These are phyloP conservation scores for Linnaemya tessellans DNA, from an alignment of 2,888 invertebrate species.

Conservation along the genomic window DNA sequence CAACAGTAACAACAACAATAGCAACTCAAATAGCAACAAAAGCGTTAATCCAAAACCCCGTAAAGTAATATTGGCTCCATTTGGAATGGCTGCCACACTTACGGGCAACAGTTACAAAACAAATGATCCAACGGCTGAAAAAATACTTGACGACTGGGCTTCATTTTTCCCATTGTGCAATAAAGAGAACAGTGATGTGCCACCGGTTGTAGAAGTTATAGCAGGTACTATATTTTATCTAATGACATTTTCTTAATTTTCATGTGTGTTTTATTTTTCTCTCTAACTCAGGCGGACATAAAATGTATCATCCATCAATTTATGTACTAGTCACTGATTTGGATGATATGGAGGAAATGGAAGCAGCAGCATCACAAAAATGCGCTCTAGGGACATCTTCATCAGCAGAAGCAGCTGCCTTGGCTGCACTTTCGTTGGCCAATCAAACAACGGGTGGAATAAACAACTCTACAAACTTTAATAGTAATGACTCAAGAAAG, in stretches of 20 bases:
- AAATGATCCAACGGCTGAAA: constrained; percentile 88
- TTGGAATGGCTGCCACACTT: constrained; percentile 95
- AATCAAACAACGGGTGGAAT: constrained; percentile 43
- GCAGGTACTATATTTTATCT: constrained; percentile 76
- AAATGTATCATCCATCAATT: constrained; percentile 97
- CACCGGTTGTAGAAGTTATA: constrained; percentile 85
- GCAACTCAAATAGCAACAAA: constrained; percentile 55
- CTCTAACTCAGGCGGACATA: constrained; percentile 88
- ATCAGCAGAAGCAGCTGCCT: constrained; percentile 71
- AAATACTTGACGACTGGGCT: constrained; percentile 96
- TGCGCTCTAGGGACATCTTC: constrained; percentile 74
- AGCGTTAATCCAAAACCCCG: constrained; percentile 77
- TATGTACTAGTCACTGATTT: constrained; percentile 96
- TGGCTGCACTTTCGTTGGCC: constrained; percentile 69
- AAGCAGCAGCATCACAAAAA: constrained; percentile 80
- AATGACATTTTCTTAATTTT: background rate
- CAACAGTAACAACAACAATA: constrained; percentile 50
- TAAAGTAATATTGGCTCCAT: constrained; percentile 96
- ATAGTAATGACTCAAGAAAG: constrained; percentile 72
- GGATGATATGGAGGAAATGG: constrained; percentile 86
- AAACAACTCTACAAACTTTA: constrained; percentile 60
- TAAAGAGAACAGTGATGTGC: constrained; percentile 84
- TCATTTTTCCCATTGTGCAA: constrained; percentile 95
- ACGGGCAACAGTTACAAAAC: constrained; percentile 89
- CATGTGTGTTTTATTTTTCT: background rate